Conservation (phyloP, 2,797 vertebrate genomes). For the Chrosomus eos region DNA sequence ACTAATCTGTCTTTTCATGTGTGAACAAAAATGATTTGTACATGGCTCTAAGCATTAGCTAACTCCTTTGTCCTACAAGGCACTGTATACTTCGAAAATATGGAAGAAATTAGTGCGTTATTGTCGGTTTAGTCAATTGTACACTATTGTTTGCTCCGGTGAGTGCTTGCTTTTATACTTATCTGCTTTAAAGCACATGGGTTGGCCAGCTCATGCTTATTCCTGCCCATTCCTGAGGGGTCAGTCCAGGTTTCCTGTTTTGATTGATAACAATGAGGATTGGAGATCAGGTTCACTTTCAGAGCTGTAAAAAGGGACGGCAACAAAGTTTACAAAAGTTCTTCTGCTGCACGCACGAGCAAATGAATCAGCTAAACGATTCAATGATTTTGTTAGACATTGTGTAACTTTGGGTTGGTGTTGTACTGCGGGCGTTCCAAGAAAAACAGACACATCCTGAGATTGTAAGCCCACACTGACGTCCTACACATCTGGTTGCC, state of each 20-base stretch:
- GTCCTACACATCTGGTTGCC: constrained; percentile 75
- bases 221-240: constrained; percentile 1
- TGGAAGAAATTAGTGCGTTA: not conserved
- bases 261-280: not conserved
- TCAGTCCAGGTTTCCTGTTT: constrained; percentile 5
- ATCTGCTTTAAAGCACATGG: constrained; percentile 6
- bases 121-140: not conserved
- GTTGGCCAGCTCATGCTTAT: not conserved
- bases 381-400: constrained; percentile 19
- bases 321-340: not conserved
- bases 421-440: constrained; percentile 64
- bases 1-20: constrained; percentile 34
- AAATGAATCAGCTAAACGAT: not conserved
- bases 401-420: constrained; percentile 59
- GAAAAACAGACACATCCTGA: constrained; percentile 68
- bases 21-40: constrained; percentile 8
- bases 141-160: not conserved
- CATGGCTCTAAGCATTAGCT: not conserved
- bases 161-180: constrained; percentile 24
- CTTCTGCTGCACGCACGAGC: not conserved
- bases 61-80: not conserved
- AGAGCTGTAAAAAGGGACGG: not conserved
- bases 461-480: constrained; percentile 59
- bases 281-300: not conserved
- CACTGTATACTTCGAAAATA: not conserved